These are phyloP conservation scores for Larimichthys polyactis DNA, from an alignment of 2,113 vertebrate species.

Conservation along the genomic window DNA sequence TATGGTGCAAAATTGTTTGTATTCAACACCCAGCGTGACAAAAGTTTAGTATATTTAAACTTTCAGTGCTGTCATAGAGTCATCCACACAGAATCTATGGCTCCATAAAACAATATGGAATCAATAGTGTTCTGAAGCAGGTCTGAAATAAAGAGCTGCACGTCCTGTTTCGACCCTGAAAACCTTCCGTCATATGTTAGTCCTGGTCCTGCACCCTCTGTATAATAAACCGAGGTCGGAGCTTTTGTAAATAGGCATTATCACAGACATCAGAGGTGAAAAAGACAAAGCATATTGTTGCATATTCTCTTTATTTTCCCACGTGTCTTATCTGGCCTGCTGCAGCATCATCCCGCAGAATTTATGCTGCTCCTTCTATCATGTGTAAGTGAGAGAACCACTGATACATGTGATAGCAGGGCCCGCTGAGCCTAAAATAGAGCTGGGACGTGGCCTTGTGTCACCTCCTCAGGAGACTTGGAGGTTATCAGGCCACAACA, in stretches of 20 bases:
- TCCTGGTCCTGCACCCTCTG: neutral
- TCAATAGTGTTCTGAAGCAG: neutral
- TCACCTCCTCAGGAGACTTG: constrained; percentile 4
- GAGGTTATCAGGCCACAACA: constrained; percentile 67
- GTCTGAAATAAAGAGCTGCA: neutral
- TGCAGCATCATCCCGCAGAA: neutral
- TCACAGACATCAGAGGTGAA: constrained; percentile 14
- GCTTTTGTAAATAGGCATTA: neutral
- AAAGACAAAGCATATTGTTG: neutral
- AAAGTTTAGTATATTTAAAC: too few species aligned
- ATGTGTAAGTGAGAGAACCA: neutral
- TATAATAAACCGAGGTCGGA: neutral
- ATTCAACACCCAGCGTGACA: too few species aligned
- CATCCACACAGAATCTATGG: neutral
- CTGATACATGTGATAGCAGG: constrained; percentile 6
- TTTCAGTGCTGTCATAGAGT: too few species aligned
- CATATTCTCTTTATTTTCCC: neutral
- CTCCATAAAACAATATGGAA: neutral
- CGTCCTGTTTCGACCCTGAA: neutral
- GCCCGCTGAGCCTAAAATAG: constrained; percentile 17
- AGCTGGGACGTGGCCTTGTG: neutral
- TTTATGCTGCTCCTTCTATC: neutral
- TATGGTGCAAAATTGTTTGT: too few species aligned
- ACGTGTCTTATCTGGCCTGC: constrained; percentile 8
- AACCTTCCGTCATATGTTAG: neutral